These are phyloP conservation scores for Eugnorisma glareosa DNA, from an alignment of 2,888 invertebrate species.

Conservation along the genomic window DNA sequence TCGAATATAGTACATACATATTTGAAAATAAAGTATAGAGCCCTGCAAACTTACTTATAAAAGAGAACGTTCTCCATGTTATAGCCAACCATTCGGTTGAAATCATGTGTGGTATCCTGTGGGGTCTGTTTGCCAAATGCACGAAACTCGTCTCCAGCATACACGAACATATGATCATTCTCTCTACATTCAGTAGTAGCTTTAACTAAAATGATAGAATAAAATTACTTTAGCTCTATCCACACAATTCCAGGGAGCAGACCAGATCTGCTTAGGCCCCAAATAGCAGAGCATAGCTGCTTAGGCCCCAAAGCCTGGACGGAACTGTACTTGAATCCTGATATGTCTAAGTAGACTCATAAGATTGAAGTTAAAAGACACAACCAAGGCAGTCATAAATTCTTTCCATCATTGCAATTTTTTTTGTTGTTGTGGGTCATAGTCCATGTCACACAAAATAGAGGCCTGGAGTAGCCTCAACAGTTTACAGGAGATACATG, in stretches of 20 bases:
- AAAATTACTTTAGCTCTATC: constrained; percentile 6
- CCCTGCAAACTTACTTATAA: constrained; percentile 38
- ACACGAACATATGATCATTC: constrained; percentile 44
- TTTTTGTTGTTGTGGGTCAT: neutral
- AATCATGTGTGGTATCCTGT: neutral
- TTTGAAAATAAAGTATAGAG: neutral
- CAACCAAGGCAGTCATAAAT: neutral
- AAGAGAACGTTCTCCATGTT: neutral
- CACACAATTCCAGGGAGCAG: neutral
- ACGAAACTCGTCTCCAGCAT: neutral
- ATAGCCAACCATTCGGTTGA: neutral
- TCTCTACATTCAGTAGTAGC: constrained; percentile 23
- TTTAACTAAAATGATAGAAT: constrained; percentile 22
- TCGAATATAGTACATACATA: neutral
- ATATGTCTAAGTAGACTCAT: neutral
- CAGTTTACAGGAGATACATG: neutral
- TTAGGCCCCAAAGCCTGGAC: neutral
- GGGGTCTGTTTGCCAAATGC: constrained; percentile 39
- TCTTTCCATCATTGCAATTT: neutral
- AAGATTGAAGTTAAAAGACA: neutral
- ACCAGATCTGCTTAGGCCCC: neutral
- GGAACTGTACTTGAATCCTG: neutral
- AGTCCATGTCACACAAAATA: neutral
- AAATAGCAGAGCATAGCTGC: neutral
- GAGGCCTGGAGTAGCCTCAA: neutral